Evolutionary conservation across 1,140 invertebrate genomes (phyloP), one percentile per base, ranked within the genome.

Genomic region (Drosophila guanche): DNA sequence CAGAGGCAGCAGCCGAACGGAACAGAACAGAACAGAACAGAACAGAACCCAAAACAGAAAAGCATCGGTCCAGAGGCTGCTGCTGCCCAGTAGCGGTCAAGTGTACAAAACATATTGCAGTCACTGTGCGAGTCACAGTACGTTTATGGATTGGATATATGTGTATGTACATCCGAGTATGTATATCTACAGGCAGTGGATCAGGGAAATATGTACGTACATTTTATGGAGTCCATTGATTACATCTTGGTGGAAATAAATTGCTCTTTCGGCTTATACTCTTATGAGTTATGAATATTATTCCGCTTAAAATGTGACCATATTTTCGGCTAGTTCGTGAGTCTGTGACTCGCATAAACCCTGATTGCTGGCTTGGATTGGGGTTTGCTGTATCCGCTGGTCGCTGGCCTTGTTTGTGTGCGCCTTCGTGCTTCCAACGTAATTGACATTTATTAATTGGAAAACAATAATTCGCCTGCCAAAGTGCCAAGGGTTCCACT

Each of bases 371-470:
- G 20, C 8, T 12, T 12, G 47, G 20, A 6, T 12, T 12, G 33
- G 33, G 33, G 2, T 37, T 37, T n/a, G n/a, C n/a, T n/a, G n/a
- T n/a, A n/a, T 40, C 37, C 37, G 14, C 23, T 65, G 68, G 52
- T 27, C 25, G 40, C 56, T 72, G 83, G 72, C 83, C 83, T 72
- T 79, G 78, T 83, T 88, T 80, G 78, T 86, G 60, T 22, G 33
- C 58, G 37, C 54, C 27, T 27, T 40, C 16, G 29, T 37, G 42
- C 67, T 45, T 47, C 62, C 50, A 85, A 65, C 80, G 77, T 78
- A 89, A 89, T 89, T 89, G 85, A 89, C 85, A 85, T 89, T 89
- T 89, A 89, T 89, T 89, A 89, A 89, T 89, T 89, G 85, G 85
- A 89, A 89, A 89, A 89, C 85, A 89, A 89, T 89, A 89, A 89